Evolutionary conservation across 2,797 vertebrate species (phyloP), one percentile per base, ranked within the genome.

Genomic region (Epinephelus coioides): DNA sequence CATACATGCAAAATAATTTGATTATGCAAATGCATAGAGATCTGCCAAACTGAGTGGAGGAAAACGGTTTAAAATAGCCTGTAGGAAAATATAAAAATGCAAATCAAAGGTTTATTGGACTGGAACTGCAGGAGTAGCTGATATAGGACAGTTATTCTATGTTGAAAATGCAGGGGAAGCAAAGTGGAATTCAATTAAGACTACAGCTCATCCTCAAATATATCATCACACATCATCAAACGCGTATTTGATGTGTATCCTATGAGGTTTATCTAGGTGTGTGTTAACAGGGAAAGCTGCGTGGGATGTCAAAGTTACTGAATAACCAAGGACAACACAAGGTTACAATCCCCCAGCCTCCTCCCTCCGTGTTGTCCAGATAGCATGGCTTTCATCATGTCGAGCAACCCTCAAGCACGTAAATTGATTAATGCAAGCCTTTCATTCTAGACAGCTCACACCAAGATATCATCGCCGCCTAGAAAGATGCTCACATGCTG

Each of bases 401-500:
- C 73, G 80, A 90, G 88, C 91, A 91, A 80, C 86, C 89, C 89
- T 87, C 68, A 55, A 92, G 93, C 91, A 87, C 78, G 57, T 90
- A 90, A 92, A 92, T 88, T 94, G 94, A 96, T 95, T 92, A 94
- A 92, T 92, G 88, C 90, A 85, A 88, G 91, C 83, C 91, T 93
- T 94, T 95, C 89, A 89, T 92, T 90, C 64, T 73, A 38, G 89
- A 94, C 91, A 89, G 92, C 89, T 80, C 90, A 89, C 89, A 79
- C 85, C 74, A 68, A 93, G 93, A 94, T 93, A 93, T 90, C 91
- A 94, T 94, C 88, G 19, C 84, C 68, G 91, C 88, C 86, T 81
- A 68, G 84, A 84, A 92, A 88, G 90, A 93, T 76, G 89, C 84
- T 90, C 86, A 60, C 68, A 84, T 74, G 76, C 85, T 63, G 77